Base-by-base conservation (phyloP, 1,140 invertebrate genomes). In the Pissodes strobi region DNA sequence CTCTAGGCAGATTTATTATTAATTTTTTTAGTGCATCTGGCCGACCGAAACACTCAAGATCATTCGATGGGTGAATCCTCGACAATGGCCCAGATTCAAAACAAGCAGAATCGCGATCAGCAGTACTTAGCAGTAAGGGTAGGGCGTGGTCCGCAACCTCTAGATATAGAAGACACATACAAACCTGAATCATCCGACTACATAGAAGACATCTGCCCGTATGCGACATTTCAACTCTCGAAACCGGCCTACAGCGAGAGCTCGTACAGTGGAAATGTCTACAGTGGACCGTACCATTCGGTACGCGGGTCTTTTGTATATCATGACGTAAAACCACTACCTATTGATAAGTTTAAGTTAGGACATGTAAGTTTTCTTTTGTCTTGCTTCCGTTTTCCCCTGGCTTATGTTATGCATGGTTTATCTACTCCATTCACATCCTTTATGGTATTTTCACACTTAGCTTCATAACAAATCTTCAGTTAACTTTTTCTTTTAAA, bases 191-290 rank as follows among this genome's bases (percentile, higher is more conserved):
- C 75, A 0, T 72, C 75, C 17, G 91, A 93, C 76, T 93, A 93
- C 78, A 91, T 92, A 66, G 92, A 94, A 81, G 92, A 94, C 78
- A 92, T 93, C 64, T 94, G 92, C 76, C 91, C 91, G 1, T 94
- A 94, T 79, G 92, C 92, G 37, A 94, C 92, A 23, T 94, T 94
- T 79, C 92, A 94, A 77, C 81, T 94, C 67, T 90, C 90, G 46
- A 92, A 93, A 73, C 89, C 90, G 56, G 86, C 90, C 4, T 90
- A 91, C 78, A 90, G 89, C 72, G 91, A 93, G 78, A 93, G 90
- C 77, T 91, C 91, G 39, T 93, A 93, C 81, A 93, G 90, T 74
- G 92, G 91, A 58, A 92, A 93, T 74, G 90, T 91, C 2, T 91
- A 91, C 78, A 90, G 88, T 76, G 90, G 90, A 1, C 89, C 90